Evolutionary conservation across 2,797 vertebrate species (phyloP), one percentile per base, ranked within the genome.

Genomic region (Lagocephalus sceleratus): DNA sequence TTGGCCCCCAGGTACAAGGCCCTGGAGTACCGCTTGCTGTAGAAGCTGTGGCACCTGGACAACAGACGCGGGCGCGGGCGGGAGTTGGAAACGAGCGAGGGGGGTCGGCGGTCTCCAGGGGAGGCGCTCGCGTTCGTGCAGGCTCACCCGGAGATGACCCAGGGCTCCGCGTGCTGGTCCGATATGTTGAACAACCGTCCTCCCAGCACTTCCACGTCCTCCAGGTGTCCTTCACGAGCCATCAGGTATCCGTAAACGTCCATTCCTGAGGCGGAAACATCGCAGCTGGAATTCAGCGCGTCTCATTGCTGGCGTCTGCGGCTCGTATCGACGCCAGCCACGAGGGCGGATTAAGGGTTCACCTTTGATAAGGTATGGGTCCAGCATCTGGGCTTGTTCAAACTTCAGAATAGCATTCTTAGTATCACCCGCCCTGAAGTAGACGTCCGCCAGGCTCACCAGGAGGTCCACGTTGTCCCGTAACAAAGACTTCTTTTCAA

Each of bases 101-200:
- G n/a, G n/a, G n/a, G n/a, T n/a, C n/a, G n/a, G n/a, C n/a, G n/a
- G n/a, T n/a, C n/a, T n/a, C n/a, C n/a, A n/a, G n/a, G n/a, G n/a
- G n/a, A n/a, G n/a, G n/a, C n/a, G n/a, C n/a, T n/a, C n/a, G n/a
- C n/a, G 5, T 5, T 10, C 2, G 16, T 8, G 16, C n/a, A 20
- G 8, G 71, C 92, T 87, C 79, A 98, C 97, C 97, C 97, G 1
- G 96, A 98, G 5, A 99, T 97, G 51, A 99, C 97, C 97, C 97
- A 99, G 20, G 97, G 95, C 44, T 99, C 97, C 0, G 97, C 97
- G 0, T 99, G 97, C 38, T 99, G 97, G 74, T 99, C 96, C 12
- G 97, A 98, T 63, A 99, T 99, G 71, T 98, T 98, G 84, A 99
- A 99, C 35, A 99, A 89, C n/a, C 97, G 91, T 57, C 97, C 98